Percentiles rank a stretch among this genome's conserved stretches.
Conservation (phyloP, 2,797 vertebrate species). For the Siniperca obscura region DNA sequence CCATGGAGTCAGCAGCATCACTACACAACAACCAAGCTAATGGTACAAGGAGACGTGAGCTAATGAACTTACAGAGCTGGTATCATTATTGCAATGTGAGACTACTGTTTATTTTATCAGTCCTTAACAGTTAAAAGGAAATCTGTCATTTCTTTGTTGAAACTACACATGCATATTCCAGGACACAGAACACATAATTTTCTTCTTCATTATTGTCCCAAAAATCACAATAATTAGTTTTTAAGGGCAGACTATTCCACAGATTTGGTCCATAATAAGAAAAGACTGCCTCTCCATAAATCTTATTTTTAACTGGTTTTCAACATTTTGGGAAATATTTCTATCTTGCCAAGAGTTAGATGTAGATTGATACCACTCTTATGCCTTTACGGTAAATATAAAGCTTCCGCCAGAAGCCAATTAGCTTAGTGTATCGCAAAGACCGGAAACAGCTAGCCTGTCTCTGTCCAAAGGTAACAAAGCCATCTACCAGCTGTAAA, state of each 20-base stretch:
- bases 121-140: not conserved
- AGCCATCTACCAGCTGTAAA: not conserved
- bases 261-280: not conserved
- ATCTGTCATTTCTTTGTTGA: not conserved
- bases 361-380: not conserved
- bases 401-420: not conserved
- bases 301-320: not conserved
- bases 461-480: not conserved
- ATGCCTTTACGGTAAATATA: not conserved
- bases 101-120: not conserved
- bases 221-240: conserved; percentile 2
- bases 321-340: not conserved
- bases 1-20: conserved; percentile 28
- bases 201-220: not conserved
- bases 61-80: not conserved
- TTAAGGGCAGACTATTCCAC: not conserved
- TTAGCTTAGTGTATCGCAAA: not conserved
- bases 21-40: conserved; percentile 9
- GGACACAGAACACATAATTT: not conserved
- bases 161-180: not conserved
- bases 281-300: not conserved
- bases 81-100: conserved; percentile 13
- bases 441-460: too few species aligned
- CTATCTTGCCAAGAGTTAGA: not conserved
- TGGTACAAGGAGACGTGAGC: not conserved